Evolutionary conservation across 35 echinoderm and acorn worm genomes (phyloP).

Genomic region (Apostichopus parvimensis): DNA sequence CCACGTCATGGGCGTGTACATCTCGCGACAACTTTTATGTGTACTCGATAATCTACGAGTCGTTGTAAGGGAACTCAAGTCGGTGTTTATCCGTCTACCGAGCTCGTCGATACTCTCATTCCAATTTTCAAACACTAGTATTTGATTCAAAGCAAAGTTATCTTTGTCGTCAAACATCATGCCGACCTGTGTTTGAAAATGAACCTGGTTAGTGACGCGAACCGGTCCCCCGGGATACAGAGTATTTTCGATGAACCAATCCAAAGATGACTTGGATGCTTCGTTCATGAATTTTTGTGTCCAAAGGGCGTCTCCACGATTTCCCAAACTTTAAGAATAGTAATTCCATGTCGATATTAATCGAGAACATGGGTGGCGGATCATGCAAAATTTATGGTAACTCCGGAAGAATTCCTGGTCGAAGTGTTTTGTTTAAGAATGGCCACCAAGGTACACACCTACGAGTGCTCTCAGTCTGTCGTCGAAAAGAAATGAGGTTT

Average conservation of each 20-base stretch:
- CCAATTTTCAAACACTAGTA: conserved; percentile 40
- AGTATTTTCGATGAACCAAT: background rate
- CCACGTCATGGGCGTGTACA: background rate
- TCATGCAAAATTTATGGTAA: conserved; percentile 1
- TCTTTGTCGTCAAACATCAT: conserved; percentile 23
- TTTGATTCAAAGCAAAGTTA: background rate
- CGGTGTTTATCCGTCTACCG: background rate
- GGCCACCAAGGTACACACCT: background rate
- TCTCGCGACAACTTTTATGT: background rate
- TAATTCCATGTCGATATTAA: no score
- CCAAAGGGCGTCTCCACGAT: no score
- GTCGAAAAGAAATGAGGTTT: no score
- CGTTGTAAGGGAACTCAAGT: background rate
- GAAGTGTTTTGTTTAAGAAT: background rate
- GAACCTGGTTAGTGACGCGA: background rate
- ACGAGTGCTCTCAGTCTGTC: background rate
- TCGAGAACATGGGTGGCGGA: conserved; percentile 17
- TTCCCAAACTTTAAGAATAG: no score
- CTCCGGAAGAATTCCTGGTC: conserved; percentile 7
- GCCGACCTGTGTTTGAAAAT: conserved; percentile 4
- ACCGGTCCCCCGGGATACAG: background rate
- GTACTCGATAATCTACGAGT: background rate
- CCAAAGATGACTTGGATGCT: background rate
- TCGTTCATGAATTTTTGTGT: background rate
- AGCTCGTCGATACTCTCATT: conserved; percentile 17